Evolutionary conservation across 2,113 vertebrate species (phyloP).

Genomic region (Ochotona curzoniae): DNA sequence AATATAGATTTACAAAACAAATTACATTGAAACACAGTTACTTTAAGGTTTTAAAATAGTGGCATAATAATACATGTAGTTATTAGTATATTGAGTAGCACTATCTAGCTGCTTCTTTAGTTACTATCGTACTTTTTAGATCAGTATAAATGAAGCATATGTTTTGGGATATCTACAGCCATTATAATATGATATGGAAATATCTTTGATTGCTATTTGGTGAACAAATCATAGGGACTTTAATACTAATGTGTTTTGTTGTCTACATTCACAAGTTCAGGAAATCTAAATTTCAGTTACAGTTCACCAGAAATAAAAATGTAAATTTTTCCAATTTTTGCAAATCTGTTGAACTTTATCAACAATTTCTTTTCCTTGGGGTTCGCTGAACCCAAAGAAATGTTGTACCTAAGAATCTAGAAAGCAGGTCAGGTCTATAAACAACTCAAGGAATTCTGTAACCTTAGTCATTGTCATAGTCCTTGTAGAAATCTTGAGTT

Average conservation of each 20-base stretch:
- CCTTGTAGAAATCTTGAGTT: background rate
- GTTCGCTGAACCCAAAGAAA: background rate
- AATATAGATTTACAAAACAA: slow-evolving; percentile 3
- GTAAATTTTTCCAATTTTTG: background rate
- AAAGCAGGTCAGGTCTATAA: background rate
- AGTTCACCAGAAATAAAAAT: background rate
- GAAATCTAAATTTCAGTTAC: background rate
- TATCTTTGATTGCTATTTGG: background rate
- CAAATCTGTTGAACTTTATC: background rate
- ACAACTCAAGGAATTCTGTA: background rate
- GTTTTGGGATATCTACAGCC: slow-evolving; percentile 20
- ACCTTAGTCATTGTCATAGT: background rate
- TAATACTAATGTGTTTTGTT: background rate
- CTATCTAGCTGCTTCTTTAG: background rate
- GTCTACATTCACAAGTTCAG: background rate
- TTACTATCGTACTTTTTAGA: background rate
- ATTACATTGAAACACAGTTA: background rate
- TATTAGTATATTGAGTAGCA: background rate
- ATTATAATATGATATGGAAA: background rate
- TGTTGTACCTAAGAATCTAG: background rate
- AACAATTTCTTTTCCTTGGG: background rate
- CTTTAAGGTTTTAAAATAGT: slow-evolving; percentile 24
- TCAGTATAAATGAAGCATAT: background rate
- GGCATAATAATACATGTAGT: background rate
- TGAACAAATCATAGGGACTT: background rate